Base-by-base conservation (phyloP, 2,888 invertebrate genomes). In the Cerastis rubricosa region DNA sequence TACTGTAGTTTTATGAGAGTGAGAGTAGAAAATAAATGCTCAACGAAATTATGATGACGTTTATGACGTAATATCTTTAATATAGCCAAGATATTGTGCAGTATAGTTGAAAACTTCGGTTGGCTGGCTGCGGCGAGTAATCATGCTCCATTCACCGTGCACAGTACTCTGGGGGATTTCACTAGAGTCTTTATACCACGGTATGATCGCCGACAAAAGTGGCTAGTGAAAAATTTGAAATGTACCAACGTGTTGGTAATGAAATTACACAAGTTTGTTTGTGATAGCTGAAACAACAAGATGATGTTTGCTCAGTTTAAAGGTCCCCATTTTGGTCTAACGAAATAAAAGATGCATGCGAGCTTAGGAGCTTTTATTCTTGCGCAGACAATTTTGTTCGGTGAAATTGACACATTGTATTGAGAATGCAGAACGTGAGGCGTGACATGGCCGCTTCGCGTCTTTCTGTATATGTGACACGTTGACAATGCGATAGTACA, bases 81-180 rank as follows among this genome's bases (percentile, higher is more conserved):
- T 86, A 83, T 67, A 79, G 59, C 70, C 66, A 83, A 86, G 78
- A 83, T 88, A 86, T 77, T 87, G 79, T 80, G 79, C 74, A 83
- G 80, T 59, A 83, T 71, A 84, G 80, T 81, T 78, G 82, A 85
- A 86, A 81, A 82, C 81, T 72, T 81, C 68, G 71, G 81, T 85
- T 78, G 73, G 86, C 82, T 79, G 80, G 78, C 78, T 65, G 70
- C 69, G 73, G 78, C 85, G 85, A 82, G 88, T 91, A 91, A 91
- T 91, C 91, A 90, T 82, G 84, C 83, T 73, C 86, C 84, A 89
- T 91, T 89, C 91, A 90, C 71, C 73, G 85, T 78, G 63, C 73
- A 61, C 79, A 74, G 75, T 79, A 74, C 91, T 87, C 89, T 66
- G n/a, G 86, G 89, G 90, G 81, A 81, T 87, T 89, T 85, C 73